Base-by-base conservation (phyloP, 2,888 invertebrate species). In the Exephanes ischioxanthus region DNA sequence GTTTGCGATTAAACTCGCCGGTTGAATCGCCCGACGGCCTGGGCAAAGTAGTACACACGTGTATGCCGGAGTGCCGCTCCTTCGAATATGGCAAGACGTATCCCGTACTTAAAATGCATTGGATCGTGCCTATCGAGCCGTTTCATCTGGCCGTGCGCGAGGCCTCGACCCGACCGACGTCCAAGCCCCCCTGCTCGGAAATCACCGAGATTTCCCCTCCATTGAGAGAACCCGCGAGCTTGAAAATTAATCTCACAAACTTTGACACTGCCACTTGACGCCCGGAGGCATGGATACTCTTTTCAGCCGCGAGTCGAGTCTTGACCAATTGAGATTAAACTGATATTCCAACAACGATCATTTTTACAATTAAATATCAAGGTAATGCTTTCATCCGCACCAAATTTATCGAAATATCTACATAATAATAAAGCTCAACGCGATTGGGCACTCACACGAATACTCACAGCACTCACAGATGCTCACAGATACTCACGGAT, bases 71-170 rank as follows among this genome's bases (percentile, higher is more conserved):
- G 22, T 75, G 48, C 19, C 14, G 33, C 53, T 72, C 67, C 67
- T 79, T 81, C n/a, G 41, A 26, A 61, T 67, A 67, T 30, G 55
- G 45, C 68, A 71, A 71, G 79, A 79, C 79, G 79, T 84, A 84
- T 84, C 81, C 88, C 91, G 89, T 89, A 91, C 92, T 93, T 93
- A 93, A 93, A 93, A 93, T 93, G 92, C 93, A 93, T 93, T 90
- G 92, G 90, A 92, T 92, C 86, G 89, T 84, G 87, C 86, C 89
- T 93, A 93, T 93, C 93, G 90, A 87, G 77, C 86, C 89, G 88
- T 91, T 91, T 90, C 90, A 93, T 93, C 93, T 91, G 83, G 37
- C 75, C 83, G 87, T 77, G 72, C 58, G 84, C 84, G 77, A 87
- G 80, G 73, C 63, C 77, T 82, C 73, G 80, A 70, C 79, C 76